Conservation (phyloP, 2,888 invertebrate genomes). For the Mesoligia furuncula region DNA sequence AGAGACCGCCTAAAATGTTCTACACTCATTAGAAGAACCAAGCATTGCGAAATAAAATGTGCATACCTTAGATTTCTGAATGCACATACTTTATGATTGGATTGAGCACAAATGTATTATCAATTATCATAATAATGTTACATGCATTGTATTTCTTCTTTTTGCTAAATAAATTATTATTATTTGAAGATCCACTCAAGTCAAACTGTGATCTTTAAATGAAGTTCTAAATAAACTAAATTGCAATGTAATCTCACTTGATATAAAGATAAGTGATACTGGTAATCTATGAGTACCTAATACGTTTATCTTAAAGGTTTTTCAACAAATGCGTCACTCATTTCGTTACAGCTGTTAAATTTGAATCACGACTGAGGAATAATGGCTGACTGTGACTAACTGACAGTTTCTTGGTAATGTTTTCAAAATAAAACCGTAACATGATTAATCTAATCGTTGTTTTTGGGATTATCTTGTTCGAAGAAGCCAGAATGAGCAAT, state of each 20-base stretch:
- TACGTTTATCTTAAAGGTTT: slow-evolving; percentile 30
- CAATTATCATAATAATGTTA: too few species aligned
- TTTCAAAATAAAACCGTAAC: slow-evolving; percentile 45
- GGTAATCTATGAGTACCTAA: slow-evolving; percentile 27
- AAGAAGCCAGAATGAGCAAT: slow-evolving; percentile 13
- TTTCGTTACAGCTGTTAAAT: slow-evolving; percentile 41
- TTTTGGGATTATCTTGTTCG: slow-evolving; percentile 21
- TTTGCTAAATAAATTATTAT: too few species aligned
- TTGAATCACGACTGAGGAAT: slow-evolving; percentile 59
- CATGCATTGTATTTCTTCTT: too few species aligned
- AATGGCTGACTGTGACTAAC: slow-evolving; percentile 54
- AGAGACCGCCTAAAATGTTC: not conserved
- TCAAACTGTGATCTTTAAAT: not conserved
- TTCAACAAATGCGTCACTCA: slow-evolving; percentile 48
- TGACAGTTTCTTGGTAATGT: slow-evolving; percentile 58
- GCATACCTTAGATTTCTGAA: not conserved
- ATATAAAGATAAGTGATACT: slow-evolving; percentile 17
- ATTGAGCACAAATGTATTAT: too few species aligned
- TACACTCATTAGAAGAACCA: not conserved
- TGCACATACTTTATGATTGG: too few species aligned
- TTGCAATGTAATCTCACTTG: not conserved
- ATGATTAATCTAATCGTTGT: slow-evolving; percentile 40
- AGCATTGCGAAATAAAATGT: not conserved
- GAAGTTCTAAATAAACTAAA: slow-evolving; percentile 8
- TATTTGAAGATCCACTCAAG: not conserved